Evolutionary conservation across 1,140 invertebrate genomes (phyloP), one percentile per base, ranked within the genome.

Genomic region (Protaetia brevitarsis): DNA sequence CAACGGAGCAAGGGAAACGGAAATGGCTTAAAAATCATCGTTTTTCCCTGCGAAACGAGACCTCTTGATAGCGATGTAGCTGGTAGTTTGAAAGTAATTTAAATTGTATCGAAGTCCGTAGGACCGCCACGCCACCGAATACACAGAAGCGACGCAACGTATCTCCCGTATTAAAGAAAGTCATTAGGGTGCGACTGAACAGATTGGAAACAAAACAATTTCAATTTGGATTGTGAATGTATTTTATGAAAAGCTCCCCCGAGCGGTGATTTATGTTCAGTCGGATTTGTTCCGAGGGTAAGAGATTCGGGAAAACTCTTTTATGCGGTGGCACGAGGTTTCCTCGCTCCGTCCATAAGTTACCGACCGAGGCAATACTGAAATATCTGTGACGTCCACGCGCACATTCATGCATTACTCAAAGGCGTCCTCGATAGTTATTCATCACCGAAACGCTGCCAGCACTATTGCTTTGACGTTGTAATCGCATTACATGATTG

Each of bases 181-280:
- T 63, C 61, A 63, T 63, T 63, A 63, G 61, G 61, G 61, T 63
- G 61, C 34, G 61, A 63, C 61, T 28, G 61, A 63, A 63, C 61
- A 63, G 61, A 63, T 63, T 63, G 61, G 61, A 63, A 63, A 63
- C 61, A 63, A 63, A 63, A 63, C 61, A 63, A 63, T 63, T 63
- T 63, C 61, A 63, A 63, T 63, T 63, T 63, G 61, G 61, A 63
- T 63, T 63, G 61, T 41, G 61, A 63, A 63, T 63, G 61, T 37
- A 63, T 63, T 63, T 63, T 63, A 63, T 63, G 61, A 63, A 63
- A 63, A 36, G 34, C 61, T 63, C 61, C 61, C 61, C 61, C 31
- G 37, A 63, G 61, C 61, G 61, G 61, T 63, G 61, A 63, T 63
- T 63, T 63, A 63, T 63, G 61, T 63, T 63, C 61, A 36, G 13